Percentiles rank a stretch among this genome's conserved stretches.
Conservation (phyloP, 2,888 invertebrate species). For the Mythimna pallens region DNA sequence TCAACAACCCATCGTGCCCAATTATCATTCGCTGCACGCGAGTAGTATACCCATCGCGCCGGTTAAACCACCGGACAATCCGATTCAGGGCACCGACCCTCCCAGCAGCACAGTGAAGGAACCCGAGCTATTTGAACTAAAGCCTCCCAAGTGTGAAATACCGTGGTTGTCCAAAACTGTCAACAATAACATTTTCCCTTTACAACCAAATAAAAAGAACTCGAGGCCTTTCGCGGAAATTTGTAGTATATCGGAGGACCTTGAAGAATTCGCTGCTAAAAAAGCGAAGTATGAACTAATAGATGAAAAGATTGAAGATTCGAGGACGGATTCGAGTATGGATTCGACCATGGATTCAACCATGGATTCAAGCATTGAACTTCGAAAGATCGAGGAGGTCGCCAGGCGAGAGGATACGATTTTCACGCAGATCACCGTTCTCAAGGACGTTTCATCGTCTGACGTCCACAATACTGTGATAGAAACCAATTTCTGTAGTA, state of each 20-base stretch:
- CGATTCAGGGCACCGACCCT: constrained; percentile 87
- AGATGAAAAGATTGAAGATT: constrained; percentile 41
- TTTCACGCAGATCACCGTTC: constrained; percentile 87
- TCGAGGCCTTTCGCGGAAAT: constrained; percentile 87
- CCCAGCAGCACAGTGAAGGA: constrained; percentile 88
- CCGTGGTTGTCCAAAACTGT: constrained; percentile 88
- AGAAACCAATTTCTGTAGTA: constrained; percentile 85
- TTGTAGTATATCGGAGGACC: constrained; percentile 80
- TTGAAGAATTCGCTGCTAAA: constrained; percentile 75
- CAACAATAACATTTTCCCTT: constrained; percentile 85
- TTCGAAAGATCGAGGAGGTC: constrained; percentile 82
- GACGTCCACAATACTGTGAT: constrained; percentile 85
- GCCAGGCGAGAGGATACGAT: constrained; percentile 85
- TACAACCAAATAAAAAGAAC: constrained; percentile 81
- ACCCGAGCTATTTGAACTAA: constrained; percentile 77
- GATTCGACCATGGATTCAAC: constrained; percentile 71
- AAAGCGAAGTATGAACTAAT: constrained; percentile 62
- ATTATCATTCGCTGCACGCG: constrained; percentile 81
- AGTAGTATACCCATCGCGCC: constrained; percentile 88
- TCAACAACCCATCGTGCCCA: constrained; percentile 81
- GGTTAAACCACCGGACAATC: constrained; percentile 87
- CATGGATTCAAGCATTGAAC: constrained; percentile 70
- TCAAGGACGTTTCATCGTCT: constrained; percentile 84
- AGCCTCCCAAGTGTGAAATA: constrained; percentile 84
- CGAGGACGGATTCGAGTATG: constrained; percentile 68